phyloP scores from a whole-genome alignment of 2,888 invertebrate genomes.

The Macrophya annulata region DNA sequence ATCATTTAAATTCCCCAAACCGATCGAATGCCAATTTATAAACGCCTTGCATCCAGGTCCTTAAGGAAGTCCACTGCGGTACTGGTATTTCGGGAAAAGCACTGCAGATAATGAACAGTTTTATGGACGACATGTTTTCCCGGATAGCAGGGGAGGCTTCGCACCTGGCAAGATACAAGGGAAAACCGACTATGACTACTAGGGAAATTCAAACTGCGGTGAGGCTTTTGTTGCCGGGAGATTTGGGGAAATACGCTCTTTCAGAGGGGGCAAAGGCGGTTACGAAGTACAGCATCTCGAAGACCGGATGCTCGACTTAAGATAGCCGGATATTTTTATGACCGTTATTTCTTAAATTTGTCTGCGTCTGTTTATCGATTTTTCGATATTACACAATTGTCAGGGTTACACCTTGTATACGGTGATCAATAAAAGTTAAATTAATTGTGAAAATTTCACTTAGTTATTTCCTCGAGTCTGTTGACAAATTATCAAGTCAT shows the following conservation, averaged over 20 bases:
- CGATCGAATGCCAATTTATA: too few species aligned
- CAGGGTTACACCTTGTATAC: neutral
- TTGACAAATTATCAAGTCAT: neutral
- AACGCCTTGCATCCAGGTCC: conserved; percentile 2
- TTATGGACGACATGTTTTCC: conserved; percentile 46
- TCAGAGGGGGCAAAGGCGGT: conserved; percentile 39
- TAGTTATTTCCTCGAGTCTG: too few species aligned
- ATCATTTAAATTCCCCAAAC: neutral
- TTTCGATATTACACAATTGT: neutral
- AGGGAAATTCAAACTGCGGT: conserved; percentile 46
- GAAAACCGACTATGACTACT: conserved; percentile 35
- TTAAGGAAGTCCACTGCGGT: conserved; percentile 4
- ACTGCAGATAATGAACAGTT: conserved; percentile 46
- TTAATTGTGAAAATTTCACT: neutral
- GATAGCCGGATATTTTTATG: too few species aligned
- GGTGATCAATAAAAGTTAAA: neutral
- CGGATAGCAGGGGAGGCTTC: conserved; percentile 40
- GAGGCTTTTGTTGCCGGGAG: conserved; percentile 40
- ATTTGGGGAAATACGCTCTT: conserved; percentile 42
- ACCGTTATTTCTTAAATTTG: neutral
- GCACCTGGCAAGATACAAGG: conserved; percentile 33
- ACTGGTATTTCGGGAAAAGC: conserved; percentile 7
- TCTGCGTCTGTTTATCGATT: neutral
- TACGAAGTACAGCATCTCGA: conserved; percentile 28
- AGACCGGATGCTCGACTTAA: neutral